Evolutionary conservation across 2,888 invertebrate genomes (phyloP).

Genomic region (Syritta pipiens): DNA sequence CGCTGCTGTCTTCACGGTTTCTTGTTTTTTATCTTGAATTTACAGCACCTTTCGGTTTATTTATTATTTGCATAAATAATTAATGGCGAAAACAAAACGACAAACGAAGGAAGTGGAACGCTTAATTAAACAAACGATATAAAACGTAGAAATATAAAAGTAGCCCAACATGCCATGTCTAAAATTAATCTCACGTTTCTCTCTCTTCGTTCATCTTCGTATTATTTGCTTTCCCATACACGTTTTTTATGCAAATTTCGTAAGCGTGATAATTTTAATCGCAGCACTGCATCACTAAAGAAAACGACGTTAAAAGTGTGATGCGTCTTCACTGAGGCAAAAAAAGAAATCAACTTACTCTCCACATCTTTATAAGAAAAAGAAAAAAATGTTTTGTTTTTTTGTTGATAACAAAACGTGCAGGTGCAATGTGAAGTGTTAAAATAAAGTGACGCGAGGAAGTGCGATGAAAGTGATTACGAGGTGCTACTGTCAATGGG

Average conservation of each 20-base stretch:
- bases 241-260: constrained; percentile 28
- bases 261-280: constrained; percentile 44
- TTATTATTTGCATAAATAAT: constrained; percentile 46
- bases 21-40: not conserved
- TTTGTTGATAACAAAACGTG: constrained; percentile 42
- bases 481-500: constrained; percentile 27
- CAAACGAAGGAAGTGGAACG: constrained; percentile 12
- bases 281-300: constrained; percentile 14
- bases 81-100: constrained; percentile 12
- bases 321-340: too few relatives aligned
- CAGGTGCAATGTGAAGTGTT: constrained; percentile 40
- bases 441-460: constrained; percentile 42
- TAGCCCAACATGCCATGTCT: too few relatives aligned
- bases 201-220: not conserved
- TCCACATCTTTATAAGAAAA: too few relatives aligned
- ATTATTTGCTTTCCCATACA: not conserved
- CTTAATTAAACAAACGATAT: constrained; percentile 36
- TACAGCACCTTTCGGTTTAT: constrained; percentile 14
- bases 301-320: constrained; percentile 2
- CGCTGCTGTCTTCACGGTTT: not conserved
- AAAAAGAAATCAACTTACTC: not conserved
- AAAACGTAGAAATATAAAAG: constrained; percentile 17
- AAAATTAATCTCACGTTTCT: constrained; percentile 3
- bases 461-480: constrained; percentile 43
- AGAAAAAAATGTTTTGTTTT: not conserved